Conservation (phyloP, 2,113 vertebrate species). For the Rhea americana region DNA sequence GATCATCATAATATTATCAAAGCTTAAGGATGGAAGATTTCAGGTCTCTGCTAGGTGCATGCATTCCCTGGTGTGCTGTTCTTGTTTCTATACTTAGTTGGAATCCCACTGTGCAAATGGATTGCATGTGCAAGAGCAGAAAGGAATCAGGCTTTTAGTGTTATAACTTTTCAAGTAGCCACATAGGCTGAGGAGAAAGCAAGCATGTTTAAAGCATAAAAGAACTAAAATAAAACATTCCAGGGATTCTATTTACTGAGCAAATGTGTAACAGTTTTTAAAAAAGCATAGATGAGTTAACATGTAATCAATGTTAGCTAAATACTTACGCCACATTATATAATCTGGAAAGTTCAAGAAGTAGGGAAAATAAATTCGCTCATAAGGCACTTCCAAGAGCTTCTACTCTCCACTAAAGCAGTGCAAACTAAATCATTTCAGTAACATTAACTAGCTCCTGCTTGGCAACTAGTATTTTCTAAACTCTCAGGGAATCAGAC, state of each 20-base stretch:
- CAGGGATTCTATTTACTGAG: neutral
- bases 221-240: neutral
- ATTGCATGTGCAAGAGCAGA: slow-evolving; percentile 36
- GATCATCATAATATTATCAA: slow-evolving; percentile 16
- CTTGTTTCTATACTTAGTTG: slow-evolving; percentile 68
- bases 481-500: neutral
- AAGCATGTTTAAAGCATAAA: neutral
- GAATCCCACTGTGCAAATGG: slow-evolving; percentile 62
- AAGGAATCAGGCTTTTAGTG: slow-evolving; percentile 50
- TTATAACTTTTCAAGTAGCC: neutral
- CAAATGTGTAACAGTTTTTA: neutral
- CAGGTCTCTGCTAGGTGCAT: slow-evolving; percentile 27
- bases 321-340: neutral
- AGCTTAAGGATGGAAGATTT: slow-evolving; percentile 45
- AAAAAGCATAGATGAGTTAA: neutral
- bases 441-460: neutral
- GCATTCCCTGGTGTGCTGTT: slow-evolving; percentile 37
- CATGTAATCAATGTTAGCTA: neutral
- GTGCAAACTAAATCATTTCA: neutral
- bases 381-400: neutral
- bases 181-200: neutral
- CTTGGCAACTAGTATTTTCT: neutral
- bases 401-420: neutral
- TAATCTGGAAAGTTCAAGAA: neutral
- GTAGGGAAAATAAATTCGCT: neutral